Evolutionary conservation across 2,797 vertebrate species (phyloP).

Genomic region (Chaetophractus vellerosus): DNA sequence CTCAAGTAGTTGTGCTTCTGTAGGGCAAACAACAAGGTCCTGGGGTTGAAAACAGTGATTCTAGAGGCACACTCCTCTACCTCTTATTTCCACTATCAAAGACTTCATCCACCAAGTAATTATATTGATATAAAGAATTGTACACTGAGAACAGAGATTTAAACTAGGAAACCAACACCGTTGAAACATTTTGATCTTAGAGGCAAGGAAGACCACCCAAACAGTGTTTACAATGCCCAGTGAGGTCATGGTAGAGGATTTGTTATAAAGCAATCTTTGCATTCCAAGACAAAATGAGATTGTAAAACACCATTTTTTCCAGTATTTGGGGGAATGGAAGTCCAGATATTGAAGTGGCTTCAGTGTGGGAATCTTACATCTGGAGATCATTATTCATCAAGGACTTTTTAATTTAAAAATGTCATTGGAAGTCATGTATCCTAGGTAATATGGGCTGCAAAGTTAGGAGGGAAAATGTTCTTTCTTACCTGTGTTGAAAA

Average conservation of each 20-base stretch:
- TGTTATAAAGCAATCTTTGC: neutral
- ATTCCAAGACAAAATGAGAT: neutral
- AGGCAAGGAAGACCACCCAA: neutral
- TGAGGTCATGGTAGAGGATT: neutral
- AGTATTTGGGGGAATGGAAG: neutral
- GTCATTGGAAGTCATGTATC: neutral
- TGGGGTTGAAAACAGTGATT: neutral
- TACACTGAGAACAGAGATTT: neutral
- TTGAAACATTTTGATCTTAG: slow-evolving; percentile 34
- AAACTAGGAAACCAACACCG: neutral
- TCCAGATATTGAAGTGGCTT: neutral
- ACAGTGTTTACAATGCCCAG: neutral
- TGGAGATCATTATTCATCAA: neutral
- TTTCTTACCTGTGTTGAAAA: slow-evolving; percentile 57
- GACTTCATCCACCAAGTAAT: neutral
- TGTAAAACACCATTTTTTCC: neutral
- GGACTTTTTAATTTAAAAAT: slow-evolving; percentile 5
- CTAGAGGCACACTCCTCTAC: neutral
- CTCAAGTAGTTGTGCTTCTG: neutral
- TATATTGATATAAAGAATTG: neutral
- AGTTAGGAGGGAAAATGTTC: slow-evolving; percentile 28
- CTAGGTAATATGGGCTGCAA: neutral
- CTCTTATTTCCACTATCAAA: slow-evolving; percentile 5
- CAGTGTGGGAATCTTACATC: neutral
- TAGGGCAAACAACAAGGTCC: neutral